Evolutionary conservation across 2,113 vertebrate species (phyloP), one percentile per base, ranked within the genome.

Genomic region (Callopanchax toddi): DNA sequence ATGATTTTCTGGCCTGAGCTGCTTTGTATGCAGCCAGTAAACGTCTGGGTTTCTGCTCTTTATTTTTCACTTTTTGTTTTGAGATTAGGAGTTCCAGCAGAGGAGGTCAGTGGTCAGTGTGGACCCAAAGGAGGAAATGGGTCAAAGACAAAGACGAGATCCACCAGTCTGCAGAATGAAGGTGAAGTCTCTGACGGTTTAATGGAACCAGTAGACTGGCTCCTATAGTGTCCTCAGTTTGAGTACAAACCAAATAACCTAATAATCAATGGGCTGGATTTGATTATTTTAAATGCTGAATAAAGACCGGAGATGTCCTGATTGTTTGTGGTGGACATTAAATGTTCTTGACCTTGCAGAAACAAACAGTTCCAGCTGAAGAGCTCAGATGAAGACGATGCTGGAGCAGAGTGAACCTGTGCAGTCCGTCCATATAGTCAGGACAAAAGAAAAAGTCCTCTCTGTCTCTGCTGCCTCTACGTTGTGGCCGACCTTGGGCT

Each of bases 11-110:
- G 6, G 43, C 44, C 45, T 0, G 23, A 59, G 71, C 71, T 74
- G 65, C 29, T 83, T 50, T 46, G 53, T 49, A 80, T 80, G 74
- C 79, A 48, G 69, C 5, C 59, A 0, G 12, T 0, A 26, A 1
- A 1, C 0, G 1, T 4, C 1, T 7, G 1, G 23, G 20, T 67
- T 60, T 43, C 15, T 20, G 36, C 3, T 23, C 25, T 26, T 22
- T 64, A 58, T 29, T 37, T 21, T 67, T 60, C 69, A 39, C 66
- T 59, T 74, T 32, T 39, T 15, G 18, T 74, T 32, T 39, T 15
- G 18, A 74, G 49, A 67, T 66, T 34, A 59, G 49, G 21, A 67
- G 56, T 54, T 60, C 22, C 21, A 23, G 65, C 45, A 8, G 34
- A 39, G 32, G 18, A 64, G 67, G 51, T 72, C 21, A 4, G 40